These are phyloP conservation scores for Pantherophis guttatus DNA, from an alignment of 2,113 vertebrate genomes.

Conservation along the genomic window DNA sequence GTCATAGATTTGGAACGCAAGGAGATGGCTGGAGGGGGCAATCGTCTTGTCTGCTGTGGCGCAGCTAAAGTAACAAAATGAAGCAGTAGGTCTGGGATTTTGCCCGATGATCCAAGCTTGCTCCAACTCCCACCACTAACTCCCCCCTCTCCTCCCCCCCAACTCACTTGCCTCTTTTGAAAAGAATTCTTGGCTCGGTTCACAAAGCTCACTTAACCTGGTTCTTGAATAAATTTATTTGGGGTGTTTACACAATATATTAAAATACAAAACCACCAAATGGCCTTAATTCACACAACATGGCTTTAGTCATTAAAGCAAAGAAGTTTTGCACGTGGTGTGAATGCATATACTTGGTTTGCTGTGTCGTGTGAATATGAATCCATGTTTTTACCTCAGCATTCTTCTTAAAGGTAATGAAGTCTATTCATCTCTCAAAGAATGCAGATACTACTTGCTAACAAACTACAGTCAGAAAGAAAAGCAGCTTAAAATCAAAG, in stretches of 20 bases:
- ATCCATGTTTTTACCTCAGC: neutral
- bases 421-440: neutral
- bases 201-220: neutral
- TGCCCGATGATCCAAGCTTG: neutral
- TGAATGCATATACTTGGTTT: neutral
- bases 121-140: neutral
- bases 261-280: neutral
- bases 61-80: conserved; percentile 63
- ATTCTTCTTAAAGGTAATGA: neutral
- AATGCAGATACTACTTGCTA: neutral
- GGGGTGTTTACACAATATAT: neutral
- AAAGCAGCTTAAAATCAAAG: neutral
- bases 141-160: too few relatives aligned
- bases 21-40: conserved; percentile 85
- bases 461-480: neutral
- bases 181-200: neutral
- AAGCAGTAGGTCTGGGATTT: neutral
- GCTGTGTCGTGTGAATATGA: neutral
- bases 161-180: neutral
- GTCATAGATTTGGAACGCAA: conserved; percentile 94
- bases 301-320: neutral
- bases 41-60: conserved; percentile 86
- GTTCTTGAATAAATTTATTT: neutral
- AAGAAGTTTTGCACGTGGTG: neutral
- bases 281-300: neutral